These are phyloP conservation scores for Delichon dasypus DNA, from an alignment of 2,797 vertebrate species.

Conservation along the genomic window DNA sequence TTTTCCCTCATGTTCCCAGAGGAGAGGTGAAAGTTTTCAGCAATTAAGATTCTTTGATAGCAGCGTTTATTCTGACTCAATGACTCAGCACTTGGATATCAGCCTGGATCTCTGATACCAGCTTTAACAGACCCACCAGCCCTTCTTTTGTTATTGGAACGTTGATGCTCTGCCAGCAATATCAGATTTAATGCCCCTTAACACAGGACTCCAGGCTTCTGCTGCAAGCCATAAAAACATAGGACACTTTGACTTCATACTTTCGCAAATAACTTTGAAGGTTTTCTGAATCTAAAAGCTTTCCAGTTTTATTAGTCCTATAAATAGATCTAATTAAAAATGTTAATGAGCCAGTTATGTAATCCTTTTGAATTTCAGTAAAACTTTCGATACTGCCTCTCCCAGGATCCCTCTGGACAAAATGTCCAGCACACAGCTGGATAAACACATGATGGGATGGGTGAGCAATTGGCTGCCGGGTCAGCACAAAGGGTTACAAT, in stretches of 20 bases:
- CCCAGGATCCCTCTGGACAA: not conserved
- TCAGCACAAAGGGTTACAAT: not conserved
- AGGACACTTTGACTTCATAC: not conserved
- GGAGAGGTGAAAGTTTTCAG: not conserved
- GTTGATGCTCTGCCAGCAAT: not conserved
- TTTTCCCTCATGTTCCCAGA: not conserved
- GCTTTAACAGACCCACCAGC: not conserved
- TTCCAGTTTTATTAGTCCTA: not conserved
- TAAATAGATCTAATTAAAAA: not conserved
- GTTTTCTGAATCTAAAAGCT: not conserved
- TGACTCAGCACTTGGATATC: not conserved
- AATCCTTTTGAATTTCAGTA: not conserved
- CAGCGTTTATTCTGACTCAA: not conserved
- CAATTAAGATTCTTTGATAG: not conserved
- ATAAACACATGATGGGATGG: not conserved
- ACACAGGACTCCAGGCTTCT: not conserved
- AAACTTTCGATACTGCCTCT: not conserved
- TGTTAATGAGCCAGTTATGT: not conserved
- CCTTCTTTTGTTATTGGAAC: not conserved
- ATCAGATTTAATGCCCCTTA: not conserved
- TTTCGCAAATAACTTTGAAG: not conserved
- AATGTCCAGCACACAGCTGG: not conserved
- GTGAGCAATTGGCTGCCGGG: rapidly evolving
- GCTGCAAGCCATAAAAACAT: not conserved
- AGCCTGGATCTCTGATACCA: not conserved